A percentile compares a stretch with the other conserved stretches of the same genome.
Evolutionary conservation across 2,113 vertebrate species (phyloP).

Genomic region (Trematomus loennbergii): DNA sequence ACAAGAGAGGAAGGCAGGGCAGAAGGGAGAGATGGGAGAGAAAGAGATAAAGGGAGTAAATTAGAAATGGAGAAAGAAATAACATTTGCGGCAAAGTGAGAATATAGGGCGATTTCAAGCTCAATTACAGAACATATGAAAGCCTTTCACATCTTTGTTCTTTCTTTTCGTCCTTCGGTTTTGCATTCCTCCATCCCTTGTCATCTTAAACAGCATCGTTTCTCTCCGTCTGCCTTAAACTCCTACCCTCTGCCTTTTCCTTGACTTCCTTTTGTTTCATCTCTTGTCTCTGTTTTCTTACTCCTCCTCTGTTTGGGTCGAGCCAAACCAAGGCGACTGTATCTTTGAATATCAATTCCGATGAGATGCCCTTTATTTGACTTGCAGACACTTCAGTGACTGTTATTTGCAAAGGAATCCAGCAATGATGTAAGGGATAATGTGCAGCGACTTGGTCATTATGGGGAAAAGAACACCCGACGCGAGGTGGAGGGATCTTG

Average conservation of each 20-base stretch:
- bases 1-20: conserved; percentile 5
- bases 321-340: conserved; percentile 3
- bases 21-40: conserved; percentile 16
- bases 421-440: neutral
- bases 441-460: too few species aligned
- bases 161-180: conserved; percentile 19
- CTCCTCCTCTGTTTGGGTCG: neutral
- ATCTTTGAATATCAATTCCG: conserved; percentile 30
- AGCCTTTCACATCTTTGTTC: conserved; percentile 31
- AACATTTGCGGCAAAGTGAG: conserved; percentile 41
- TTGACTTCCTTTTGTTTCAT: conserved; percentile 27
- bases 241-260: conserved; percentile 33
- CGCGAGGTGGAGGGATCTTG: too few species aligned
- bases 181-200: conserved; percentile 10
- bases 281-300: neutral
- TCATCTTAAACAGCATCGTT: conserved; percentile 14
- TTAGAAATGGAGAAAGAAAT: conserved; percentile 24
- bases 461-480: too few species aligned
- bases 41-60: conserved; percentile 28
- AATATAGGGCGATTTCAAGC: conserved; percentile 59
- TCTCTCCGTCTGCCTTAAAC: conserved; percentile 31
- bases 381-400: neutral
- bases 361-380: conserved; percentile 20
- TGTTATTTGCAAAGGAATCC: conserved; percentile 9
- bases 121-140: conserved; percentile 56